Percentiles rank a stretch among this genome's conserved stretches.
phyloP scores from a whole-genome alignment of 1,140 invertebrate genomes.

The Drosophila virilis region DNA sequence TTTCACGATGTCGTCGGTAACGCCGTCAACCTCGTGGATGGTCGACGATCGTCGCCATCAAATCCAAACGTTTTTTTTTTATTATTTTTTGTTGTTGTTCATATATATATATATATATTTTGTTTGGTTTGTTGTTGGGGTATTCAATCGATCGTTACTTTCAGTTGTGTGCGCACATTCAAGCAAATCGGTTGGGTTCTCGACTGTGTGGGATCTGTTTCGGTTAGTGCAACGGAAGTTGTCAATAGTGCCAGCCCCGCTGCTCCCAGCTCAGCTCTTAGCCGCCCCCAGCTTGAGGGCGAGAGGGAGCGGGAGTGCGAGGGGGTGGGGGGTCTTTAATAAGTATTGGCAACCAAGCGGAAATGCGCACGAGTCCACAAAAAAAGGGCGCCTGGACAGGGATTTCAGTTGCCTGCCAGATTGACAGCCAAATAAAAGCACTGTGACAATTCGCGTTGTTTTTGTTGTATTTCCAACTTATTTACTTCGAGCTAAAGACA shows the following conservation, averaged over 20 bases:
- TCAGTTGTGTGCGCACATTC: conserved; percentile 75
- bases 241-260: conserved; percentile 12
- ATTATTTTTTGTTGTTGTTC: too few species aligned
- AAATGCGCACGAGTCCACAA: conserved; percentile 59
- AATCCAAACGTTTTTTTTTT: conserved; percentile 33
- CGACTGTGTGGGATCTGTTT: conserved; percentile 23
- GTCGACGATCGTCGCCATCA: conserved; percentile 20
- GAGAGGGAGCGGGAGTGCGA: not conserved
- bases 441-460: conserved; percentile 32
- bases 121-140: conserved; percentile 8
- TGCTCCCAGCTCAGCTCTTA: conserved; percentile 1
- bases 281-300: too few species aligned
- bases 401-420: conserved; percentile 2
- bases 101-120: too few species aligned
- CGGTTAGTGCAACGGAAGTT: conserved; percentile 70
- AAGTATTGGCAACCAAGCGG: conserved; percentile 72
- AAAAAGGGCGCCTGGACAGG: conserved; percentile 39
- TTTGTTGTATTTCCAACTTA: conserved; percentile 11
- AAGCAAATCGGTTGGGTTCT: conserved; percentile 73
- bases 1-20: conserved; percentile 41
- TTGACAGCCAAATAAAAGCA: conserved; percentile 32
- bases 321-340: conserved; percentile 27
- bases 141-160: conserved; percentile 71
- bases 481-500: conserved; percentile 51
- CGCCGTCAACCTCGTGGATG: conserved; percentile 16